Conservation (phyloP, 1,140 invertebrate species). For the Dinoponera quadriceps region DNA sequence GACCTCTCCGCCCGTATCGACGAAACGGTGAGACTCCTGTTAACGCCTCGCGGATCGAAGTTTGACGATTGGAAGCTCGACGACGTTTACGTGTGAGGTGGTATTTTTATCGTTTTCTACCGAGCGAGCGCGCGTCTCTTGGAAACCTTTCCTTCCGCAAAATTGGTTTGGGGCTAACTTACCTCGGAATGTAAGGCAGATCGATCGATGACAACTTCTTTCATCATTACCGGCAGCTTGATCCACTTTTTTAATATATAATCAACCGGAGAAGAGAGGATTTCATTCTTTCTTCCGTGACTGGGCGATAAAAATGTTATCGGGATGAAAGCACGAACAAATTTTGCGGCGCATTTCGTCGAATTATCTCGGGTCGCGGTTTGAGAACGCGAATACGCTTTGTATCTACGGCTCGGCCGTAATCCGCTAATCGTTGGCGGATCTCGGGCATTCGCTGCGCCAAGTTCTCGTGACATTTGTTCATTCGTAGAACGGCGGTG, state of each 20-base stretch:
- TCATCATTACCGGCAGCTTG: background rate
- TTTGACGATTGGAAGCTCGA: slow-evolving; percentile 32
- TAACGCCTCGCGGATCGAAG: slow-evolving; percentile 41
- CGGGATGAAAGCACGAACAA: background rate
- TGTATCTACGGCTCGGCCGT: slow-evolving; percentile 16
- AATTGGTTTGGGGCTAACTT: background rate
- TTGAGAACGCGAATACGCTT: slow-evolving; percentile 7
- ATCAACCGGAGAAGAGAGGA: too few species aligned
- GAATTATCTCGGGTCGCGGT: background rate
- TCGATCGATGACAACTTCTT: background rate
- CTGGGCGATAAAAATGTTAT: slow-evolving; percentile 8
- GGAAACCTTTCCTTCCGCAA: slow-evolving; percentile 4
- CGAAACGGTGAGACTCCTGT: slow-evolving; percentile 28
- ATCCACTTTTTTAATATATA: background rate
- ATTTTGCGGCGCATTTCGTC: background rate
- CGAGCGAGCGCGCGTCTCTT: background rate
- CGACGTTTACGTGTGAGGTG: slow-evolving; percentile 2
- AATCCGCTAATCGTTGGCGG: slow-evolving; percentile 65
- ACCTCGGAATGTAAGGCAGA: background rate
- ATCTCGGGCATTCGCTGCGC: slow-evolving; percentile 36
- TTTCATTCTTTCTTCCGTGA: background rate
- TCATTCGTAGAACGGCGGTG: slow-evolving; percentile 63
- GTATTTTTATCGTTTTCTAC: slow-evolving; percentile 10
- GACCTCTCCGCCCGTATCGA: slow-evolving; percentile 60
- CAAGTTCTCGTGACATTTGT: slow-evolving; percentile 65